Evolutionary conservation across 1,140 invertebrate genomes (phyloP).

Genomic region (Magallana ariakensis): DNA sequence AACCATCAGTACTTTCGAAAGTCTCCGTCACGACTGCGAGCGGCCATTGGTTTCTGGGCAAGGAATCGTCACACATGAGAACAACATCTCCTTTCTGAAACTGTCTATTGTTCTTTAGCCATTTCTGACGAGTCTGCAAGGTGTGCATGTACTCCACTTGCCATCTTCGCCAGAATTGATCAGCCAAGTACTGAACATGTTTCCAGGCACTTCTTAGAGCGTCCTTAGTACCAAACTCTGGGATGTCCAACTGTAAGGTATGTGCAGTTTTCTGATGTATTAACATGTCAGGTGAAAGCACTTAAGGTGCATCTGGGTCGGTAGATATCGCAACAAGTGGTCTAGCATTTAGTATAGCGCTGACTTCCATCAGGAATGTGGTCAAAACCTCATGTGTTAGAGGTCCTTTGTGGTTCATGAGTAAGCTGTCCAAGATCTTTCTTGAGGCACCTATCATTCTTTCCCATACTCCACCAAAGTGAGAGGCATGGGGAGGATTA

Average conservation of each 20-base stretch:
- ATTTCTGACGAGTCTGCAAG: slow-evolving; percentile 37
- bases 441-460: background rate
- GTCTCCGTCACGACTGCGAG: background rate
- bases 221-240: slow-evolving; percentile 36
- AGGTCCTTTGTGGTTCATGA: background rate
- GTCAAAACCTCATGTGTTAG: slow-evolving; percentile 17
- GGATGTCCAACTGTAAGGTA: slow-evolving; percentile 16
- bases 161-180: slow-evolving; percentile 33
- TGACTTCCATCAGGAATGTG: slow-evolving; percentile 30
- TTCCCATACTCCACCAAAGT: background rate
- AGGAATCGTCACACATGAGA: background rate
- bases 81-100: slow-evolving; percentile 22
- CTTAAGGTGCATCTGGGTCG: slow-evolving; percentile 3
- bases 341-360: slow-evolving; percentile 35
- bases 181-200: background rate
- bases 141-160: background rate
- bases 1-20: background rate
- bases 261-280: slow-evolving; percentile 44
- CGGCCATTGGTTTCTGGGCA: background rate
- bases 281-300: slow-evolving; percentile 9
- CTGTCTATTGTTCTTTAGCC: background rate
- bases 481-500: background rate
- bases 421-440: background rate
- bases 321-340: background rate
- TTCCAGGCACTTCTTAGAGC: slow-evolving; percentile 15